phyloP scores from a whole-genome alignment of 1,140 invertebrate species.

The Oppia nitens region DNA sequence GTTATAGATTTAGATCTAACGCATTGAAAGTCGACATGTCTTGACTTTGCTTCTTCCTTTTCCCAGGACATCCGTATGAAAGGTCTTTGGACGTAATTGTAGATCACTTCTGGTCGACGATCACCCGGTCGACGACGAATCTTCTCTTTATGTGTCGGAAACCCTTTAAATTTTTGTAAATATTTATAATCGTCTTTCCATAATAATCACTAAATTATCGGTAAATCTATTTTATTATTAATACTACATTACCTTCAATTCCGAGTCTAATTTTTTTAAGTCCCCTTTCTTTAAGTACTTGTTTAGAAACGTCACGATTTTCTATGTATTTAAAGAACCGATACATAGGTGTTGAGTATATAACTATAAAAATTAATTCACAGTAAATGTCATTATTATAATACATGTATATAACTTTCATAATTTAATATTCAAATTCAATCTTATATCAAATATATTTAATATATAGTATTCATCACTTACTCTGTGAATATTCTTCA shows the following conservation, averaged over 20 bases:
- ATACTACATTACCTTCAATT: constrained; percentile 58
- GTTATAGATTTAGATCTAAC: constrained; percentile 87
- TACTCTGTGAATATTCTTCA: constrained; percentile 91
- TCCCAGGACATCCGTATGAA: constrained; percentile 99
- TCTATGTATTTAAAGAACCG: constrained; percentile 99
- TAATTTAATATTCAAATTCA: no score
- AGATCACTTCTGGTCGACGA: constrained; percentile 61
- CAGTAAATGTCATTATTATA: constrained; percentile 2
- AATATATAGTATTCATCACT: constrained; percentile 24
- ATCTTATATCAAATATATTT: no score
- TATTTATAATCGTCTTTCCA: not conserved
- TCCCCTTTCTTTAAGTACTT: constrained; percentile 85
- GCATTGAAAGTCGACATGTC: constrained; percentile 97
- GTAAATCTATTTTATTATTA: not conserved
- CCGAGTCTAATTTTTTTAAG: constrained; percentile 97
- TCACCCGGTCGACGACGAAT: constrained; percentile 38
- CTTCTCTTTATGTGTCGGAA: constrained; percentile 98
- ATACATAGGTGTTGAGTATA: constrained; percentile 28
- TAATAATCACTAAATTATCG: not conserved
- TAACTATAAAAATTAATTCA: constrained; percentile 35
- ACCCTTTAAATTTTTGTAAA: no score
- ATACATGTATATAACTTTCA: no score
- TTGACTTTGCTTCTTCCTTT: constrained; percentile 95
- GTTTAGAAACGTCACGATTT: constrained; percentile 93
- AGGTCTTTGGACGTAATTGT: constrained; percentile 98